Evolutionary conservation across 2,113 vertebrate species (phyloP).

Genomic region (Xiphorhynchus elegans): DNA sequence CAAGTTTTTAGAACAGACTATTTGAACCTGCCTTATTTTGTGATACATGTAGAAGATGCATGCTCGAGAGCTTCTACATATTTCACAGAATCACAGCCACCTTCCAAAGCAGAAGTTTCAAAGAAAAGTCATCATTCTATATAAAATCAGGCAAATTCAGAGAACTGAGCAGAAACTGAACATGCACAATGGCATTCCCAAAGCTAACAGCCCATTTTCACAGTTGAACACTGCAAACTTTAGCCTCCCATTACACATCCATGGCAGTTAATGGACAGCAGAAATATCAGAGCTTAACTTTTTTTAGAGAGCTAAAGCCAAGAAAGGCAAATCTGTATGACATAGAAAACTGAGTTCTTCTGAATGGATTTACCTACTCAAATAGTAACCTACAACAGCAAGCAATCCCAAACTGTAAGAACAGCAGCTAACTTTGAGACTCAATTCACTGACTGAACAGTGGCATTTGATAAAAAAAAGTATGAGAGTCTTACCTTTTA

Average conservation of each 20-base stretch:
- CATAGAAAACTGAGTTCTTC: neutral
- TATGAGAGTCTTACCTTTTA: neutral
- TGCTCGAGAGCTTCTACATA: neutral
- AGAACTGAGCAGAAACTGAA: neutral
- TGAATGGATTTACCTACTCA: neutral
- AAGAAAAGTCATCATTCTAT: neutral
- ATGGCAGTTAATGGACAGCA: neutral
- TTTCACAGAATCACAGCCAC: neutral
- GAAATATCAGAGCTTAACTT: neutral
- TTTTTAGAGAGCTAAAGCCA: neutral
- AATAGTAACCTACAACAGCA: neutral
- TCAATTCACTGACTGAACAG: neutral
- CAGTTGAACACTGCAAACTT: neutral
- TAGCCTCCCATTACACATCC: neutral
- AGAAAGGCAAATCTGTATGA: neutral
- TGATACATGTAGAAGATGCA: neutral
- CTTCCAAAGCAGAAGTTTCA: neutral
- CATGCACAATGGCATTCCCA: accelerated
- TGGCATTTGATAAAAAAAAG: neutral
- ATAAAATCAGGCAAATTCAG: neutral
- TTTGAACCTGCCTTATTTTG: neutral
- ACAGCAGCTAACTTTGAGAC: neutral
- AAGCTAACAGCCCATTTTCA: neutral
- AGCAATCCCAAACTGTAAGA: neutral
- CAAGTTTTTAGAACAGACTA: neutral